Evolutionary conservation across 2,797 vertebrate species (phyloP).

Genomic region (Pagetopsis macropterus): DNA sequence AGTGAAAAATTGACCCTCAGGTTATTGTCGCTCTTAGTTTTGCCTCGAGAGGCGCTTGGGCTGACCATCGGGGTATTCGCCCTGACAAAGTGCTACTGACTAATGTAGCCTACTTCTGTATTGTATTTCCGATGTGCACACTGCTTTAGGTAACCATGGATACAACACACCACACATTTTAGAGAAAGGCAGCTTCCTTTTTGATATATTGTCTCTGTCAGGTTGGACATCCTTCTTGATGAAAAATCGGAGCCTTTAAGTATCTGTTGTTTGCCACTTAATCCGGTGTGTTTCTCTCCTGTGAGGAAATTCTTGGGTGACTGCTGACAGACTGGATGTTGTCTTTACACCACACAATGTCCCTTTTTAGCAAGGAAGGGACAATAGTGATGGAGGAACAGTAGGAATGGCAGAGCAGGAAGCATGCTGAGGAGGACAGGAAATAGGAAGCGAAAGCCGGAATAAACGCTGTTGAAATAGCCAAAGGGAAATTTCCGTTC

Average conservation of each 20-base stretch:
- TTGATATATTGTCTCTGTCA: constrained; percentile 3
- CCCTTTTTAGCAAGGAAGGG: constrained; percentile 48
- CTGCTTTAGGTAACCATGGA: not conserved
- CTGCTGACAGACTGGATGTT: constrained; percentile 60
- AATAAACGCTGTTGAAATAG: constrained; percentile 80
- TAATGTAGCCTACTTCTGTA: not conserved
- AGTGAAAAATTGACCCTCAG: constrained; percentile 6
- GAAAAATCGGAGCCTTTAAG: constrained; percentile 5
- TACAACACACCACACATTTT: not conserved
- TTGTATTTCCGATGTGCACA: not conserved
- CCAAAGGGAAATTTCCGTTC: constrained; percentile 65
- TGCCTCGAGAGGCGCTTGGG: not conserved
- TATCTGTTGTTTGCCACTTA: constrained; percentile 7
- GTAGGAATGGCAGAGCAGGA: constrained; percentile 71
- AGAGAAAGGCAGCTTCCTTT: not conserved
- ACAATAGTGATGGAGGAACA: constrained; percentile 62
- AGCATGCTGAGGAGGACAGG: constrained; percentile 76
- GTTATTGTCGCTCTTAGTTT: not conserved
- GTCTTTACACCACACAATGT: constrained; percentile 45
- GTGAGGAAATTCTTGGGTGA: constrained; percentile 57
- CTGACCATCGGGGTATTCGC: not conserved
- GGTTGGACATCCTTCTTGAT: not conserved
- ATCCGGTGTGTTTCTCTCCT: constrained; percentile 24
- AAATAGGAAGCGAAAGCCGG: constrained; percentile 79
- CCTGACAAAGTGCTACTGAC: not conserved